phyloP scores from a whole-genome alignment of 2,888 invertebrate species.

The Sipunculus nudus region DNA sequence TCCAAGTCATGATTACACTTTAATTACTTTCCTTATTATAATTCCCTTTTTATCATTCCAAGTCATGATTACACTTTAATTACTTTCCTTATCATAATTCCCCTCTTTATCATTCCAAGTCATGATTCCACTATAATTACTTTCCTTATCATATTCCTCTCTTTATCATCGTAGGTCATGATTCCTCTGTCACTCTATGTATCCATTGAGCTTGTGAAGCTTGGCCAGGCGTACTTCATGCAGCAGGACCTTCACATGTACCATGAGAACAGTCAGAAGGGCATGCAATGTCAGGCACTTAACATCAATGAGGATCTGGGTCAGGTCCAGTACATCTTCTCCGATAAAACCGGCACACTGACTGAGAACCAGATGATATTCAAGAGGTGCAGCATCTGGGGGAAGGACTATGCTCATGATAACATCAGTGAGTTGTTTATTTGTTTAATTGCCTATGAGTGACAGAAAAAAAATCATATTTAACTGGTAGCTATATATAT shows the following conservation, averaged over 20 bases:
- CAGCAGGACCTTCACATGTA: slow-evolving; percentile 88
- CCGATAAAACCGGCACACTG: slow-evolving; percentile 96
- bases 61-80: no score
- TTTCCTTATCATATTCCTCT: no score
- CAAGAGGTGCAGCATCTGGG: slow-evolving; percentile 86
- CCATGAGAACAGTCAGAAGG: slow-evolving; percentile 82
- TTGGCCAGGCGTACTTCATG: slow-evolving; percentile 94
- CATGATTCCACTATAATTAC: no score
- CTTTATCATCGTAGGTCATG: no score
- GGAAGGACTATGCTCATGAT: slow-evolving; percentile 88
- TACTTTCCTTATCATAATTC: no score
- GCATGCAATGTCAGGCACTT: slow-evolving; percentile 88
- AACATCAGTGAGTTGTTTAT: no score
- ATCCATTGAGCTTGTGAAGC: slow-evolving; percentile 94
- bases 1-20: no score
- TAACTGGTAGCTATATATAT: no score
- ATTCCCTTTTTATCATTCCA: no score
- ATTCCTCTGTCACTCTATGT: slow-evolving; percentile 97
- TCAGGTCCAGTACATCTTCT: slow-evolving; percentile 92
- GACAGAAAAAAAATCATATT: no score
- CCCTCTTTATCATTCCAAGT: no score
- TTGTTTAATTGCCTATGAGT: slow-evolving; percentile 30
- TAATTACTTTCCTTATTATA: no score
- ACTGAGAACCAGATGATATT: slow-evolving; percentile 99
- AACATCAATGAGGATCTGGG: slow-evolving; percentile 98